Base-by-base conservation (phyloP, 37 sponge, comb jelly and placozoan species). In the Beroe forskalii region DNA sequence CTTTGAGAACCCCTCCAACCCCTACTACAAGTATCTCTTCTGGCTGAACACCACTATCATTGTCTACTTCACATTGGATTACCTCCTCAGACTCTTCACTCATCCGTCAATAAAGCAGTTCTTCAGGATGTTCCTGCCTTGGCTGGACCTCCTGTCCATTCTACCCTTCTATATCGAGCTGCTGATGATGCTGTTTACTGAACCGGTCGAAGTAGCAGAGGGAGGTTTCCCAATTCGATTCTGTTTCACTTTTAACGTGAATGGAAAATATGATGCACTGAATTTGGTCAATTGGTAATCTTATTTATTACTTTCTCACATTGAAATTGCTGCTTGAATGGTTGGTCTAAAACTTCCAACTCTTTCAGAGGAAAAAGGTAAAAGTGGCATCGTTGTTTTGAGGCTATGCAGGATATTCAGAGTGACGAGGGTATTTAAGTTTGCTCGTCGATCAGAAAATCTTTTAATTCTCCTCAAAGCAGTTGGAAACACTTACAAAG, bases 401-500 rank as follows among this genome's bases (percentile, higher is more conserved):
- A 80, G 86, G 35, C 25, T 80, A n/a, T 80, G 86, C 86, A 41
- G 86, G 40, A 80, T 80, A 41, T 80, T 80, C 30, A 4, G 86
- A 42, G 86, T 80, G 1, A 80, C 86, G 22, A 80, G 86, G 42
- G 86, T 80, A 23, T 80, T 80, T 25, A 80, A 80, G 35, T 80
- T 80, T n/a, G 86, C 86, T 1, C 37, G 86, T 20, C 12, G 86
- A 44, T 80, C 86, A 12, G 86, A 80, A 25, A 80, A 80, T 24
- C 86, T 80, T 31, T 24, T 80, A 80, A 80, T 80, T 20, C 40
- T 80, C 12, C 44, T 80, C 25, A 80, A 80, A 80, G 86, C 86
- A 80, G 86, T 80, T 41, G 86, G 86, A 23, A 80, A 80, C 48
- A 80, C 86, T 9, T 80, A 80, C 86, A 80, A 80, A 44, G 86